Evolutionary conservation across 2,797 vertebrate species (phyloP).

Genomic region (Sebastes dallii): DNA sequence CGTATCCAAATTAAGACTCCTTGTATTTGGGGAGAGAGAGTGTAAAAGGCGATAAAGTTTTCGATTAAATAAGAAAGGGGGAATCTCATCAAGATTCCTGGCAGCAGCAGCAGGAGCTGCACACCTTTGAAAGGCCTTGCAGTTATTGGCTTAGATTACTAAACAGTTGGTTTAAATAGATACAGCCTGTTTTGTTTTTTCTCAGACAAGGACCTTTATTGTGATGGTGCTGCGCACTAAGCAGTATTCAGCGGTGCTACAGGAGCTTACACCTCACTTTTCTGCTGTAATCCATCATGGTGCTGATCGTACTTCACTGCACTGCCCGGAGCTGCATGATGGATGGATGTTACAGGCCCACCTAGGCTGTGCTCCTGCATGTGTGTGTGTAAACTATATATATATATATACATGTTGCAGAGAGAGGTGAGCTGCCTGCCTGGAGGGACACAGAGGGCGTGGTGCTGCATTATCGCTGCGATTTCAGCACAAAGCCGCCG

Average conservation of each 20-base stretch:
- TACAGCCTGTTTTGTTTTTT: slow-evolving; percentile 7
- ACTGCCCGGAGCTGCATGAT: slow-evolving; percentile 50
- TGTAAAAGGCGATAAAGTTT: slow-evolving; percentile 19
- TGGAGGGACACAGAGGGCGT: slow-evolving; percentile 31
- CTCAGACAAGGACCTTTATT: slow-evolving; percentile 34
- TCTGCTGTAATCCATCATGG: slow-evolving; percentile 57
- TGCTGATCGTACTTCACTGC: background rate
- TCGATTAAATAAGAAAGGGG: slow-evolving; percentile 33
- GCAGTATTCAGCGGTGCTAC: slow-evolving; percentile 38
- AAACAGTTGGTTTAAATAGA: slow-evolving; percentile 57
- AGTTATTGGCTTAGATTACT: slow-evolving; percentile 49
- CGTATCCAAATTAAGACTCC: background rate
- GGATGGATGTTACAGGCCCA: slow-evolving; percentile 54
- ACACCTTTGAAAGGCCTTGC: slow-evolving; percentile 37
- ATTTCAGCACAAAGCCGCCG: slow-evolving; percentile 59
- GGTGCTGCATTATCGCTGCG: slow-evolving; percentile 59
- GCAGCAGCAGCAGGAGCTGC: slow-evolving; percentile 13
- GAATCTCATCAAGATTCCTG: slow-evolving; percentile 54
- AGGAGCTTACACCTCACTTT: slow-evolving; percentile 50
- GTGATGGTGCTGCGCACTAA: slow-evolving; percentile 28
- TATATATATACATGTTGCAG: slow-evolving; percentile 15
- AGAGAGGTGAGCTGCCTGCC: slow-evolving; percentile 37
- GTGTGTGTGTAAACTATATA: slow-evolving; percentile 9
- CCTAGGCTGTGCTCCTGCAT: slow-evolving; percentile 5
- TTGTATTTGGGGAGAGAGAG: slow-evolving; percentile 4